Conservation (phyloP, 2,113 vertebrate genomes). For the Oreotrochilus melanogaster region DNA sequence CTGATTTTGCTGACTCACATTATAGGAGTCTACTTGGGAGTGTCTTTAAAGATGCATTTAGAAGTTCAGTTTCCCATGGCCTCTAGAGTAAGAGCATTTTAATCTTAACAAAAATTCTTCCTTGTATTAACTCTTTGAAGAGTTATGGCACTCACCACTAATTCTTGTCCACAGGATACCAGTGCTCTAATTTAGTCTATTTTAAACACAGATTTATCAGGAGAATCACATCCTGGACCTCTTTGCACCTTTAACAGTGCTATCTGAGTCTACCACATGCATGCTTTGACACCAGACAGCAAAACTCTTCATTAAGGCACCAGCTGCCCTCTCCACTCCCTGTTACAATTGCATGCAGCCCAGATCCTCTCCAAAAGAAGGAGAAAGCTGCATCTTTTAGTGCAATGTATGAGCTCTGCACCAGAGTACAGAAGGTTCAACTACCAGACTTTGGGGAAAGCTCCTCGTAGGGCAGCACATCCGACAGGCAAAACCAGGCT, state of each 20-base stretch:
- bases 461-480: neutral
- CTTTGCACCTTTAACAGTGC: neutral
- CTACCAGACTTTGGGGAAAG: neutral
- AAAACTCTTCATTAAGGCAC: neutral
- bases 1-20: conserved; percentile 27
- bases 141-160: neutral
- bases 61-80: neutral
- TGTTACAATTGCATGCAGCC: neutral
- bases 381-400: neutral
- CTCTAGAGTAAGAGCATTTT: neutral
- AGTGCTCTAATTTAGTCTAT: neutral
- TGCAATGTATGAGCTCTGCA: neutral
- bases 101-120: neutral
- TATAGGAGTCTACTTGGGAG: neutral
- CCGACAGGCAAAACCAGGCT: neutral
- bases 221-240: neutral
- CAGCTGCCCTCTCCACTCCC: neutral
- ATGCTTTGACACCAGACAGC: neutral
- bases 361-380: neutral
- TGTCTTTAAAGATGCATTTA: neutral
- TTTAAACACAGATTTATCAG: neutral
- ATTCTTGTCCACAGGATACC: neutral
- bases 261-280: neutral
- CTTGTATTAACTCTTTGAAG: neutral
- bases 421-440: neutral